Conservation (phyloP, 2,113 vertebrate genomes). For the Neoarius graeffei region DNA sequence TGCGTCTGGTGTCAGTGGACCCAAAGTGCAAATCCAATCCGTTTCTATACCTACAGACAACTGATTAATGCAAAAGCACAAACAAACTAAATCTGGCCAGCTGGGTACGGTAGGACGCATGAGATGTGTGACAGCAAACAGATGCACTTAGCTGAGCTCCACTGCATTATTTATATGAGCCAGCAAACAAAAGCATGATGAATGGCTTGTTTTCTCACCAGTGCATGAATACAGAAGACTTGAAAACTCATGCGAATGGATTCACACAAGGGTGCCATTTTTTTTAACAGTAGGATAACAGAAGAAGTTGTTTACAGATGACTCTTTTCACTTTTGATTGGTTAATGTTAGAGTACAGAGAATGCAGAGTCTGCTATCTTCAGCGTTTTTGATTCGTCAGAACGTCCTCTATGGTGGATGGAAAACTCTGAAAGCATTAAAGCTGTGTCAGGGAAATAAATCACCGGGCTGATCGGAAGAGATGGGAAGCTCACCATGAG, state of each 20-base stretch:
- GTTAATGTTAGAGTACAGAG: neutral
- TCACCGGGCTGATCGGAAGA: conserved; percentile 10
- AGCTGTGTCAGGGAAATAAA: conserved; percentile 30
- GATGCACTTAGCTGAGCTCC: conserved; percentile 38
- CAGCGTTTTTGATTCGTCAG: conserved; percentile 12
- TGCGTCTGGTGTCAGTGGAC: conserved; percentile 12
- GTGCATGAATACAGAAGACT: conserved; percentile 34
- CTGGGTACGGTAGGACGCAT: conserved; percentile 27
- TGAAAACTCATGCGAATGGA: conserved; percentile 16
- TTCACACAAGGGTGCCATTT: conserved; percentile 11
- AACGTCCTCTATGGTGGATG: conserved; percentile 15
- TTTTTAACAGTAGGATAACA: conserved; percentile 6
- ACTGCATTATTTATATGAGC: conserved; percentile 61
- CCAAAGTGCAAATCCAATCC: conserved; percentile 4
- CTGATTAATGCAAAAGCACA: conserved; percentile 41
- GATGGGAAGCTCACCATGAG: neutral
- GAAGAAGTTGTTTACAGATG: neutral
- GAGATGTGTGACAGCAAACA: conserved; percentile 29
- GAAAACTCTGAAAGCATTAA: conserved; percentile 29
- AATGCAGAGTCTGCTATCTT: neutral
- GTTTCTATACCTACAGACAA: conserved; percentile 2
- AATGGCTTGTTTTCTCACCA: conserved; percentile 43
- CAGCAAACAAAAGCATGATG: conserved; percentile 49
- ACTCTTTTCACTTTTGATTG: neutral
- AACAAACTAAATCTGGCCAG: conserved; percentile 32